These are phyloP conservation scores for Halocynthia aurantium DNA, from an alignment of 23 tunicate genomes.

Conservation along the genomic window DNA sequence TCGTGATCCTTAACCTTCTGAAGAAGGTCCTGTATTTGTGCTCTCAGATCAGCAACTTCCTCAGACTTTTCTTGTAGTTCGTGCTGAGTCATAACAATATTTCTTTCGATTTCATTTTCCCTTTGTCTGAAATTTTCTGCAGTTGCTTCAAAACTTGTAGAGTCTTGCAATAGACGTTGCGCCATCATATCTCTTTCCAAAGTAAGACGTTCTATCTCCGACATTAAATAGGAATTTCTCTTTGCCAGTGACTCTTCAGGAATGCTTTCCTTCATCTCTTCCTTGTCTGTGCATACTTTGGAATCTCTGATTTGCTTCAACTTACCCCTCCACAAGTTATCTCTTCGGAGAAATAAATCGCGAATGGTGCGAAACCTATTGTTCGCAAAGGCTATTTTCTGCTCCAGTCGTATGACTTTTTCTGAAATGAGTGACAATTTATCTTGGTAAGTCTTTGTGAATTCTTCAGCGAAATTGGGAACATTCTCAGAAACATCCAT, in stretches of 20 bases:
- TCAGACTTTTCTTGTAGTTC: constrained; percentile 23
- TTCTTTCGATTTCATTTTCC: constrained; percentile 14
- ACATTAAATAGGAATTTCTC: constrained; percentile 29
- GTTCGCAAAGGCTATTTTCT: constrained; percentile 63
- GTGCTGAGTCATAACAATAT: constrained; percentile 11
- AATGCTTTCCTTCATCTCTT: not conserved
- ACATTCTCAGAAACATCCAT: not conserved
- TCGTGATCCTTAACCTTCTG: not conserved
- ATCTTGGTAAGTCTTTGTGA: constrained; percentile 18
- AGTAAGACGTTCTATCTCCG: constrained; percentile 46
- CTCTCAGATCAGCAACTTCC: constrained; percentile 10
- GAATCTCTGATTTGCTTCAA: constrained; percentile 29
- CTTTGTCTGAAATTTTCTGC: constrained; percentile 18
- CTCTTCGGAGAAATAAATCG: constrained; percentile 52
- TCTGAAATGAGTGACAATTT: constrained; percentile 28
- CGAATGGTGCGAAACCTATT: constrained; percentile 45
- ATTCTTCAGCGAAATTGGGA: not conserved
- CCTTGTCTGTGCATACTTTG: no score
- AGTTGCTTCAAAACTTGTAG: constrained; percentile 47
- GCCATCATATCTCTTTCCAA: constrained; percentile 68
- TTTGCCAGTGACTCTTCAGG: no score
- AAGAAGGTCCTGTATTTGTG: not conserved
- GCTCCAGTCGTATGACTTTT: constrained; percentile 52
- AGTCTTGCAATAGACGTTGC: constrained; percentile 60
- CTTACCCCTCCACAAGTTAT: constrained; percentile 51